Evolutionary conservation across 2,113 vertebrate species (phyloP), one percentile per base, ranked within the genome.

Genomic region (Antennarius striatus): DNA sequence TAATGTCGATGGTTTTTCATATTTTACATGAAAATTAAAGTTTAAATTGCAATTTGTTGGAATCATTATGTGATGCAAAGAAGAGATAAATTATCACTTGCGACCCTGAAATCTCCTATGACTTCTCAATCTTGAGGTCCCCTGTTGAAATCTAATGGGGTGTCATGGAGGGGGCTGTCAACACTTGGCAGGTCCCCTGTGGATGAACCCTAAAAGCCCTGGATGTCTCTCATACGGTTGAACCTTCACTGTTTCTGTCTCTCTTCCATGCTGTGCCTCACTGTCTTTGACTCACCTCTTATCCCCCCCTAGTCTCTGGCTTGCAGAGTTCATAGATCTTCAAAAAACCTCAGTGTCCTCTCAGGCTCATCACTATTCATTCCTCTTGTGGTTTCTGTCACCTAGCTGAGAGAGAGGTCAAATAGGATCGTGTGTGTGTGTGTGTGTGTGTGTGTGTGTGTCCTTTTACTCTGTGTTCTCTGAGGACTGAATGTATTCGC

Each of bases 381-480:
- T 82, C 81, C 65, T 60, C 48, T 54, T 11, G 60, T 80, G 45
- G 63, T 62, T 28, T 78, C 61, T 59, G 56, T 72, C 56, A 47
- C 51, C 48, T 51, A 56, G 78, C 74, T 79, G 65, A 90, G 69
- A 76, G 68, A 86, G 76, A 71, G 87, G 80, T 90, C 82, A 87
- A 61, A 84, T 43, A 2, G 51, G 50, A 56, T 60, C 51, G 72
- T 12, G 11, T 55, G 42, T 55, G 48, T 48, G 16, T 56, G 6
- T n/a, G n/a, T n/a, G n/a, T n/a, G n/a, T n/a, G n/a, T 50, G 4
- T 32, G 40, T 11, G 50, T 47, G 46, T 30, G 6, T 5, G 32
- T 36, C 32, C 32, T 36, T 22, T 22, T 22, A 22, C 22, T 39
- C 46, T 60, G 42, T 6, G 40, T 50, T 64, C 50, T 45, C 54